A percentile compares a stretch with the other conserved stretches of the same genome.
Conservation (phyloP, 2,113 vertebrate genomes). For the Tauraco erythrolophus region DNA sequence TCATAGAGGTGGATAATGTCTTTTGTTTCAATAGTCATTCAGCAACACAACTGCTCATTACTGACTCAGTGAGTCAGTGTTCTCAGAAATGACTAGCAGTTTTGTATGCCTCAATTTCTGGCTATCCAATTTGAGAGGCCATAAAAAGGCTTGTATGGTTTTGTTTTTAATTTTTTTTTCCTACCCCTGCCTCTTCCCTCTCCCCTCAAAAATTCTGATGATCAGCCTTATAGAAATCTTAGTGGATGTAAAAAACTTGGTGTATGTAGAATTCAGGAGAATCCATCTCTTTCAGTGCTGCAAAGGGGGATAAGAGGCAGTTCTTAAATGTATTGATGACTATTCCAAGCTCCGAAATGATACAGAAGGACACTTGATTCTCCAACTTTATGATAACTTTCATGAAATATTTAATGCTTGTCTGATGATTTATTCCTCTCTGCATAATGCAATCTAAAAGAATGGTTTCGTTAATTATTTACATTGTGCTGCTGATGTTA, state of each 20-base stretch:
- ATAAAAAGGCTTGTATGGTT: not conserved
- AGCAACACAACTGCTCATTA: not conserved
- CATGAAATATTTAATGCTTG: slow-evolving; percentile 61
- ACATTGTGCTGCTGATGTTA: not conserved
- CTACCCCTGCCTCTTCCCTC: rapidly evolving
- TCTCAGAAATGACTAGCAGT: not conserved
- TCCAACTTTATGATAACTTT: slow-evolving; percentile 29
- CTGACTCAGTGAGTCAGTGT: not conserved
- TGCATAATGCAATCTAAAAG: slow-evolving; percentile 45
- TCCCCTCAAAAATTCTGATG: not conserved
- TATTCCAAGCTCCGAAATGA: slow-evolving; percentile 29
- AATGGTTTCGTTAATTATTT: slow-evolving; percentile 65
- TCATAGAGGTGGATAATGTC: not conserved
- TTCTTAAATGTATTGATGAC: slow-evolving; percentile 22
- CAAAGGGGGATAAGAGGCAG: not conserved
- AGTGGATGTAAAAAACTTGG: not conserved
- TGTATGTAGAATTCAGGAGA: not conserved
- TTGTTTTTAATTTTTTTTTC: not conserved
- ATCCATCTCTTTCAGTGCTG: not conserved
- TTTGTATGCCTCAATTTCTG: not conserved
- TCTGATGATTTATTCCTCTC: slow-evolving; percentile 63
- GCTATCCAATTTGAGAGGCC: not conserved
- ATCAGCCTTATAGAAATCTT: not conserved
- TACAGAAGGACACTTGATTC: slow-evolving; percentile 33
- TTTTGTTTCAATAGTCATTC: not conserved